A percentile compares a stretch with the other conserved stretches of the same genome.
Conservation (phyloP, 2,797 vertebrate species). For the Triplophysa yarkandensis region DNA sequence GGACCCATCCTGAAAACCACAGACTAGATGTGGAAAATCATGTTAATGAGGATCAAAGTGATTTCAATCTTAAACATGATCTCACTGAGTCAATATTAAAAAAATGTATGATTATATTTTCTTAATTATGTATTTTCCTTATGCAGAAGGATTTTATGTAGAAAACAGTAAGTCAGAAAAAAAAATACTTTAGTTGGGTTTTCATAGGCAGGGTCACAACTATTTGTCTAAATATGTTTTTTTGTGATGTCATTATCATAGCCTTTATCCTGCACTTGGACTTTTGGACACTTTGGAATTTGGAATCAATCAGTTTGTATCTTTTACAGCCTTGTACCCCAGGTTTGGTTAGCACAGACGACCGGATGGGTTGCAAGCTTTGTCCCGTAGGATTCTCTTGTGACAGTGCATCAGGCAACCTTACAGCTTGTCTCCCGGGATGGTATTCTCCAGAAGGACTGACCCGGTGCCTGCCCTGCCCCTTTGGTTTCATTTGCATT, state of each 20-base stretch:
- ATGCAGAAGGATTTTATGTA: no score
- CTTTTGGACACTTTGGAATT: neutral
- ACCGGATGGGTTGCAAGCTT: conserved; percentile 74
- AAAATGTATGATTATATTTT: no score
- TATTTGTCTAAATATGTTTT: neutral
- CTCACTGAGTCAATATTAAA: no score
- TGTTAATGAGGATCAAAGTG: no score
- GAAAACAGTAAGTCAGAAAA: no score
- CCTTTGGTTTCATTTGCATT: conserved; percentile 74
- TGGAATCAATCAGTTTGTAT: conserved; percentile 20
- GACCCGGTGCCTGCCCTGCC: conserved; percentile 76
- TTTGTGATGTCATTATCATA: neutral
- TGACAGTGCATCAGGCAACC: conserved; percentile 63
- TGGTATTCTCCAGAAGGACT: conserved; percentile 81
- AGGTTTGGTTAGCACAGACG: conserved; percentile 80
- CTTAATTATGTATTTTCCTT: no score
- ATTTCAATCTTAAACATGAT: no score
- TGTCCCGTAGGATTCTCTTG: conserved; percentile 84
- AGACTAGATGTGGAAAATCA: no score
- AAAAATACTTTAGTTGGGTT: no score
- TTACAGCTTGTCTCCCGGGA: conserved; percentile 76
- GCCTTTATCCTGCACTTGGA: neutral
- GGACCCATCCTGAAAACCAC: no score
- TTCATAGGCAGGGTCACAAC: no score
- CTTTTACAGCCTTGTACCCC: conserved; percentile 76